phyloP scores from a whole-genome alignment of 2,113 vertebrate genomes.

The Apodemus speciosus region DNA sequence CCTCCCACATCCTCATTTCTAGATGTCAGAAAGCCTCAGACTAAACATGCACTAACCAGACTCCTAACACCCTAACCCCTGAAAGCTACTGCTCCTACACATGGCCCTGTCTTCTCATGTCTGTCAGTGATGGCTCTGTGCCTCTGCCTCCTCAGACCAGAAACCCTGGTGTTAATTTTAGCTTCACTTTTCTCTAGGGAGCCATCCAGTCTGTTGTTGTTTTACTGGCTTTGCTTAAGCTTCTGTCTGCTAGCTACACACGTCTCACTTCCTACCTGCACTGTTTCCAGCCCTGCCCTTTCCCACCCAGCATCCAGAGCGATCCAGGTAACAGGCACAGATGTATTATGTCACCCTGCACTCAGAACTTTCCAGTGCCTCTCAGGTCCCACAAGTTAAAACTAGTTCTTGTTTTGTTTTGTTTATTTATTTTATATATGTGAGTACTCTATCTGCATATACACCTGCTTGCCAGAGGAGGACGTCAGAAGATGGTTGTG shows the following conservation, averaged over 20 bases:
- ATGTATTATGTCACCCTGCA: not conserved
- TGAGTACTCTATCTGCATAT: no score
- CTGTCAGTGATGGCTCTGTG: not conserved
- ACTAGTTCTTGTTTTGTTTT: not conserved
- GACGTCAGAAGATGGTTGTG: no score
- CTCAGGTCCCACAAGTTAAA: not conserved
- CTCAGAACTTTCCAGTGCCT: not conserved
- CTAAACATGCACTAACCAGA: not conserved
- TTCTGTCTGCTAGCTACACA: not conserved
- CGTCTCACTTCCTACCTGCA: not conserved
- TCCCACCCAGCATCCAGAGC: not conserved
- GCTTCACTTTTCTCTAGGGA: not conserved
- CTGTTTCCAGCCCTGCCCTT: not conserved
- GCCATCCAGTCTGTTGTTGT: not conserved
- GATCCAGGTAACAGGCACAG: not conserved
- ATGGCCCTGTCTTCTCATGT: not conserved
- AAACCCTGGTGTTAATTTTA: not conserved
- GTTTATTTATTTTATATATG: no score
- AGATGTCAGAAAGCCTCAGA: not conserved
- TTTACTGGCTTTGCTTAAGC: not conserved
- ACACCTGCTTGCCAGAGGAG: no score
- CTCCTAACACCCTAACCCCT: not conserved
- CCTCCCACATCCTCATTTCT: not conserved
- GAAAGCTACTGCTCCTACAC: not conserved
- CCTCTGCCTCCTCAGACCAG: not conserved